Conservation (phyloP, 2,113 vertebrate species). For the Oceanodroma tethys region DNA sequence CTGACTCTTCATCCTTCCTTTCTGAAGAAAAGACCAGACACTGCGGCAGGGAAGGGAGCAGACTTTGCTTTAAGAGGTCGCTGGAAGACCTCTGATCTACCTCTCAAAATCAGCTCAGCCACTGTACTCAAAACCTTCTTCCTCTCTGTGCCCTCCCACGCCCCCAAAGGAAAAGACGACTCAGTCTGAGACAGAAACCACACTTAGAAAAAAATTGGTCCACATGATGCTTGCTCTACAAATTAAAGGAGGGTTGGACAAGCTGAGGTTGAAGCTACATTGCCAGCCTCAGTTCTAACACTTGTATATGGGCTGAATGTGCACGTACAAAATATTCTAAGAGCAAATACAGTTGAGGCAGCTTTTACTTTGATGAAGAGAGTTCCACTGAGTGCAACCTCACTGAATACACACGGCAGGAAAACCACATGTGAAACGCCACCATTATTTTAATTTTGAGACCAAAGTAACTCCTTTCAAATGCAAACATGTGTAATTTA, state of each 20-base stretch:
- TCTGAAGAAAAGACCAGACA: background rate
- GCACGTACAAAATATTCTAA: background rate
- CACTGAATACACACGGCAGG: background rate
- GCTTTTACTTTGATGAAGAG: background rate
- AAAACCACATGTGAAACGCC: background rate
- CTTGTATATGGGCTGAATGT: background rate
- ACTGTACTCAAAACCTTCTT: background rate
- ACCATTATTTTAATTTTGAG: background rate
- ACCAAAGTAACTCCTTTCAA: background rate
- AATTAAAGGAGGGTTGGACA: background rate
- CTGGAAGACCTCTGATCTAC: background rate
- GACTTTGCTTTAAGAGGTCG: background rate
- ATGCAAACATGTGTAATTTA: background rate
- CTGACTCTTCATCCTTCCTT: background rate
- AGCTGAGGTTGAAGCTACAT: background rate
- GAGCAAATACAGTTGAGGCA: background rate
- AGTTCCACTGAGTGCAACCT: background rate
- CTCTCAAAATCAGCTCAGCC: background rate
- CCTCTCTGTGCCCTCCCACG: background rate
- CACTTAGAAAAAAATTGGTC: background rate
- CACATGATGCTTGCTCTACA: background rate
- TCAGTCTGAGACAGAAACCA: background rate
- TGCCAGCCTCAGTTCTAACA: background rate
- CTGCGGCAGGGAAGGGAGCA: background rate
- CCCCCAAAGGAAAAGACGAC: background rate